phyloP scores from a whole-genome alignment of 2,797 vertebrate species.

The Picus viridis region DNA sequence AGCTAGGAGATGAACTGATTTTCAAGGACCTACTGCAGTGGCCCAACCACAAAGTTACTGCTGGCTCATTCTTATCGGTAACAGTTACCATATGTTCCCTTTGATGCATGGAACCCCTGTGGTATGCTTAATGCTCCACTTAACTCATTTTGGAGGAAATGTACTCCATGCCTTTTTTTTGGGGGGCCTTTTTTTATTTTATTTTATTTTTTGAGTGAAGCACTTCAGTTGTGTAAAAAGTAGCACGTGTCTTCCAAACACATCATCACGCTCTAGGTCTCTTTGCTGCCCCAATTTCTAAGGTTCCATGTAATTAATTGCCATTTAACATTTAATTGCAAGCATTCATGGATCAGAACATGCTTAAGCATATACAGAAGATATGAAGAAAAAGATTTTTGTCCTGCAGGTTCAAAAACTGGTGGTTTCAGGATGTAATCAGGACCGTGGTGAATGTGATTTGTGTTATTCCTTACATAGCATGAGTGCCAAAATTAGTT shows the following conservation, averaged over 20 bases:
- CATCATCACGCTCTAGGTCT: neutral
- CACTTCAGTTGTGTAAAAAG: neutral
- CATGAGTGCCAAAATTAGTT: neutral
- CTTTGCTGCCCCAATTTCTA: neutral
- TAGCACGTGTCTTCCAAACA: neutral
- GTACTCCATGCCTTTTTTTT: neutral
- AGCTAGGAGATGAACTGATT: neutral
- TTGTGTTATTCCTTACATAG: neutral
- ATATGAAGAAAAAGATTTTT: neutral
- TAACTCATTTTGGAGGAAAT: neutral
- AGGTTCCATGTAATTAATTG: neutral
- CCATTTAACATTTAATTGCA: neutral
- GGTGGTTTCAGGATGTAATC: neutral
- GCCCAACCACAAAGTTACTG: neutral
- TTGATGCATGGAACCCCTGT: slow-evolving; percentile 14
- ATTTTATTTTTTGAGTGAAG: neutral
- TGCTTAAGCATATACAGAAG: neutral
- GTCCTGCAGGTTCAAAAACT: neutral
- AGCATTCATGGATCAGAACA: neutral
- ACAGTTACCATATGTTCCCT: neutral
- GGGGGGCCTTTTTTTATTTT: no score
- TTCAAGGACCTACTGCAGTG: neutral
- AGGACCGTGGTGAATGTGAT: neutral
- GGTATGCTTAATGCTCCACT: neutral
- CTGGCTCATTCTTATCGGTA: neutral